Conservation (phyloP, 2,888 invertebrate species). For the Xanthorhoe spadicearia region DNA sequence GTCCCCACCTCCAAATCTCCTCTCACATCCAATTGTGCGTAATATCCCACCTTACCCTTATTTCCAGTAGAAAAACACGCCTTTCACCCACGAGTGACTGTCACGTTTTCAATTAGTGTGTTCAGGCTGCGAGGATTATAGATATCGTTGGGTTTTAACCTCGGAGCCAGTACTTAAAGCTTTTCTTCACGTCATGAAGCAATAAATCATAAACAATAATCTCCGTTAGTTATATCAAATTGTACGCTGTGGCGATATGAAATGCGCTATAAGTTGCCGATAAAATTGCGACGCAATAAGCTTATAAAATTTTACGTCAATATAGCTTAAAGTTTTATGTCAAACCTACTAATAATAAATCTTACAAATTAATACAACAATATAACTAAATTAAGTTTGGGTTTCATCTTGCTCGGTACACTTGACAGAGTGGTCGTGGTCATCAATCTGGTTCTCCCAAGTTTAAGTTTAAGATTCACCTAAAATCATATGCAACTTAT, state of each 20-base stretch:
- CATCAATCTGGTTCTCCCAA: too few relatives aligned
- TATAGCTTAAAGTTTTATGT: too few relatives aligned
- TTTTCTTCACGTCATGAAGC: constrained; percentile 17
- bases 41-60: constrained; percentile 25
- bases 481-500: too few relatives aligned
- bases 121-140: constrained; percentile 62
- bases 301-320: too few relatives aligned
- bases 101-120: constrained; percentile 81
- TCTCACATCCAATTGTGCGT: constrained; percentile 34
- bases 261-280: background rate
- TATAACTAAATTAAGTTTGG: too few relatives aligned
- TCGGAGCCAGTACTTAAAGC: constrained; percentile 27
- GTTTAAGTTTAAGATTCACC: too few relatives aligned
- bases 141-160: constrained; percentile 51
- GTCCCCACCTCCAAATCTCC: constrained; percentile 27
- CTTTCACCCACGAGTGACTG: constrained; percentile 55
- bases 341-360: too few relatives aligned
- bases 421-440: too few relatives aligned
- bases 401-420: too few relatives aligned
- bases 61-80: constrained; percentile 43
- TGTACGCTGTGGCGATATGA: background rate
- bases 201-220: background rate
- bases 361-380: too few relatives aligned
- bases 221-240: background rate
- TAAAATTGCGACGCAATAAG: too few relatives aligned